phyloP scores from a whole-genome alignment of 2,797 vertebrate genomes.

The Craterocephalus amniculus region DNA sequence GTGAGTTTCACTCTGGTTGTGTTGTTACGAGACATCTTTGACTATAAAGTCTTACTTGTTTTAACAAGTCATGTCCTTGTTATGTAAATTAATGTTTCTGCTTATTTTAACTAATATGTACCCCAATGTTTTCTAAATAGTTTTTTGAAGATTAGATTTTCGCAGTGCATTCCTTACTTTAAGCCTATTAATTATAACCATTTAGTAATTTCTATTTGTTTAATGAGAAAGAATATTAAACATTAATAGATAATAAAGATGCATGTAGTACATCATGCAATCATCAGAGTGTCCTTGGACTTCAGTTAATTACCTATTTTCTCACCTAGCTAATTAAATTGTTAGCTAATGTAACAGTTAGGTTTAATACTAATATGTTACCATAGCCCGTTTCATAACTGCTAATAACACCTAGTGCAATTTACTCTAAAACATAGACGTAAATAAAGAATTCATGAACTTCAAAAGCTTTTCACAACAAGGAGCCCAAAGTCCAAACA shows the following conservation, averaged over 20 bases:
- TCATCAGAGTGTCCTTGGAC: too few species aligned
- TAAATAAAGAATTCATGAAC: background rate
- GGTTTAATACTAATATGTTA: background rate
- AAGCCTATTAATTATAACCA: too few species aligned
- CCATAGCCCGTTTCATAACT: background rate
- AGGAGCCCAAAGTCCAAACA: conserved; percentile 14
- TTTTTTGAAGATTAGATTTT: background rate
- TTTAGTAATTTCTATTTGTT: background rate
- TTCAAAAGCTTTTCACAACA: background rate
- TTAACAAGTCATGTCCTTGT: too few species aligned
- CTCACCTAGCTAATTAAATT: background rate
- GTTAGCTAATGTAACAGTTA: background rate
- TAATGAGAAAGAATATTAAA: background rate
- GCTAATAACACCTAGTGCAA: background rate
- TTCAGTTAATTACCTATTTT: too few species aligned
- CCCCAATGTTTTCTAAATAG: background rate
- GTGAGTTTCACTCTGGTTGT: background rate
- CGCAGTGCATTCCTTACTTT: background rate
- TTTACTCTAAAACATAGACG: background rate
- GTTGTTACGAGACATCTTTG: too few species aligned
- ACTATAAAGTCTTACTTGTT: too few species aligned
- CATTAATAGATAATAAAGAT: background rate
- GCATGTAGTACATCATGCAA: too few species aligned
- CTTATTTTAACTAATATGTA: background rate
- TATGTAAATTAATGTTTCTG: too few species aligned